These are phyloP conservation scores for Albula glossodonta DNA, from an alignment of 2,113 vertebrate species.

Conservation along the genomic window DNA sequence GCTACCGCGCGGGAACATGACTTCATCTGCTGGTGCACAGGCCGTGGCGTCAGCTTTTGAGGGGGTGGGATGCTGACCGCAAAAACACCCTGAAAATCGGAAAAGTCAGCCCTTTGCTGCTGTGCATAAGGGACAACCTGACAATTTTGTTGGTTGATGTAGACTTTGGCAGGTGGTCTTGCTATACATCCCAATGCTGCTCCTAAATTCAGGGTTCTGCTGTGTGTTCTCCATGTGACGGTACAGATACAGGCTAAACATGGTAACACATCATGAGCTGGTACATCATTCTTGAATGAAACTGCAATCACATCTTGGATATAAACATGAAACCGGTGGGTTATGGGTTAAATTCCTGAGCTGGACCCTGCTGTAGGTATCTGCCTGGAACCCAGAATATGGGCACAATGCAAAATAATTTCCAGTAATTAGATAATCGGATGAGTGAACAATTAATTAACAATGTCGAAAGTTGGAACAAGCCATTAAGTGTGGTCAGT, in stretches of 20 bases:
- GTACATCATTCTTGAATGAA: too few species aligned
- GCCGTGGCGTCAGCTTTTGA: conserved; percentile 5
- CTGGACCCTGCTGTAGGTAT: not conserved
- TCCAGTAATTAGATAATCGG: not conserved
- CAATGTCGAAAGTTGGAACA: not conserved
- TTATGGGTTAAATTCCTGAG: not conserved
- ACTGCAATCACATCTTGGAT: too few species aligned
- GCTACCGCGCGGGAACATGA: not conserved
- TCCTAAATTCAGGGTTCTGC: too few species aligned
- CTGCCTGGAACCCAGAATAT: not conserved
- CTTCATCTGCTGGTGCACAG: conserved; percentile 16
- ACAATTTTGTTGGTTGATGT: too few species aligned
- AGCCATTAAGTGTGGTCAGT: not conserved
- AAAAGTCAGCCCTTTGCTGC: not conserved
- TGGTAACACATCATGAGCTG: too few species aligned
- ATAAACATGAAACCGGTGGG: not conserved
- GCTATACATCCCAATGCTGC: too few species aligned
- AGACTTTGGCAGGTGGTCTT: too few species aligned
- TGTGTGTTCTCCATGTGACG: too few species aligned
- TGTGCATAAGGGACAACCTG: not conserved
- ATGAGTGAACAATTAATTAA: not conserved
- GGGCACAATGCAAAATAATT: not conserved
- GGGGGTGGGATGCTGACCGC: not conserved
- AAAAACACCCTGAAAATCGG: not conserved
- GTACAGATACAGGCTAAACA: too few species aligned